Conservation (phyloP, 35 echinoderm and acorn worm genomes). For the Anneissia japonica region DNA sequence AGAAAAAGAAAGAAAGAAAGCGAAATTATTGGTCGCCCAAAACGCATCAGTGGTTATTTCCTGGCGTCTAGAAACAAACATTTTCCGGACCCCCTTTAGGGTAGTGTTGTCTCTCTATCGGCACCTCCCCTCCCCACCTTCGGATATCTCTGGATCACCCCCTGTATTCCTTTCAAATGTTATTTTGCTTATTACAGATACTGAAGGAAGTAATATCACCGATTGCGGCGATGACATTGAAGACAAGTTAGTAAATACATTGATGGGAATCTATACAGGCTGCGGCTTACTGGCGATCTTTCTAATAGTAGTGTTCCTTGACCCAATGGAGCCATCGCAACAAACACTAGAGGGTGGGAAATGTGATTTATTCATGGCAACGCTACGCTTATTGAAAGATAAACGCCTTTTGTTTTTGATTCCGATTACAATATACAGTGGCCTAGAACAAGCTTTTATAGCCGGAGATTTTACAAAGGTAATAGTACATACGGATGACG, state of each 20-base stretch:
- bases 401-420: slow-evolving; percentile 49
- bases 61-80: too few relatives aligned
- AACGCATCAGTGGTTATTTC: too few relatives aligned
- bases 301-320: slow-evolving; percentile 48
- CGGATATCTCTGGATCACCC: too few relatives aligned
- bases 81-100: too few relatives aligned
- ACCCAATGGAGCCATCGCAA: slow-evolving; percentile 37
- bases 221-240: neutral
- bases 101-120: too few relatives aligned
- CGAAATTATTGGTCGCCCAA: too few relatives aligned
- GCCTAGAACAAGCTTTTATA: slow-evolving; percentile 93
- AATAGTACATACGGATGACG: too few relatives aligned
- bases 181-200: too few relatives aligned
- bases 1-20: too few relatives aligned
- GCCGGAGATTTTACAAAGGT: slow-evolving; percentile 94
- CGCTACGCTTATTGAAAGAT: slow-evolving; percentile 52
- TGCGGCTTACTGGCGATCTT: slow-evolving; percentile 63
- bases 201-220: too few relatives aligned
- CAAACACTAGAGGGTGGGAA: slow-evolving; percentile 22
- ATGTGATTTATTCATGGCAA: slow-evolving; percentile 62
- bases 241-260: slow-evolving; percentile 8
- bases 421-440: slow-evolving; percentile 84
- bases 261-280: slow-evolving; percentile 60
- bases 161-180: too few relatives aligned
- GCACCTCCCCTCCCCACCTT: too few relatives aligned